These are phyloP conservation scores for Liopterus haemorrhoidalis DNA, from an alignment of 2,888 invertebrate species.

Conservation along the genomic window DNA sequence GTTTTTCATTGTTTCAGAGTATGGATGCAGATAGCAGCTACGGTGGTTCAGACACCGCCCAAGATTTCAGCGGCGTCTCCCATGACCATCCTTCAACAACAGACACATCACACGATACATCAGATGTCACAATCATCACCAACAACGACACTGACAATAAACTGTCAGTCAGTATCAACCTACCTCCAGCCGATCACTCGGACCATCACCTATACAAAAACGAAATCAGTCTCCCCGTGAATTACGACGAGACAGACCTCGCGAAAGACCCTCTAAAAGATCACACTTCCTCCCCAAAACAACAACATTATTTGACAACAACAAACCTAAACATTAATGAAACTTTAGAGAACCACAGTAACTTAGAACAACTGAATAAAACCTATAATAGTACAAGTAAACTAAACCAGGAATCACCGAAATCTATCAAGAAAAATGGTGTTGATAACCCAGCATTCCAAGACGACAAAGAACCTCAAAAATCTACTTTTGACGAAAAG, in stretches of 20 bases:
- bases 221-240: slow-evolving; percentile 44
- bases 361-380: slow-evolving; percentile 43
- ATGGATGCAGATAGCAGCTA: slow-evolving; percentile 47
- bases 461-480: slow-evolving; percentile 40
- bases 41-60: slow-evolving; percentile 46
- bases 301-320: slow-evolving; percentile 43
- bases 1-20: no score
- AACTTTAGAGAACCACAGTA: slow-evolving; percentile 40
- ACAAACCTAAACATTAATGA: slow-evolving; percentile 44
- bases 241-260: slow-evolving; percentile 40
- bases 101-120: neutral
- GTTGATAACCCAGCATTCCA: slow-evolving; percentile 48
- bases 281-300: slow-evolving; percentile 33
- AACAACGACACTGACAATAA: slow-evolving; percentile 35
- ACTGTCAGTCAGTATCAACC: no score
- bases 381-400: slow-evolving; percentile 44
- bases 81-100: slow-evolving; percentile 7
- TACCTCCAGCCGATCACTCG: slow-evolving; percentile 17
- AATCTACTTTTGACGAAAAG: slow-evolving; percentile 41
- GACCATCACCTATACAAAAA: slow-evolving; percentile 39
- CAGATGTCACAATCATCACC: slow-evolving; percentile 11
- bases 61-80: slow-evolving; percentile 37
- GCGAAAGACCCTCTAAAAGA: slow-evolving; percentile 30
- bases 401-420: slow-evolving; percentile 37
- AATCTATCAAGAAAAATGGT: slow-evolving; percentile 37